Base-by-base conservation (phyloP, 2,888 invertebrate genomes). In the Drosophila neotestacea region DNA sequence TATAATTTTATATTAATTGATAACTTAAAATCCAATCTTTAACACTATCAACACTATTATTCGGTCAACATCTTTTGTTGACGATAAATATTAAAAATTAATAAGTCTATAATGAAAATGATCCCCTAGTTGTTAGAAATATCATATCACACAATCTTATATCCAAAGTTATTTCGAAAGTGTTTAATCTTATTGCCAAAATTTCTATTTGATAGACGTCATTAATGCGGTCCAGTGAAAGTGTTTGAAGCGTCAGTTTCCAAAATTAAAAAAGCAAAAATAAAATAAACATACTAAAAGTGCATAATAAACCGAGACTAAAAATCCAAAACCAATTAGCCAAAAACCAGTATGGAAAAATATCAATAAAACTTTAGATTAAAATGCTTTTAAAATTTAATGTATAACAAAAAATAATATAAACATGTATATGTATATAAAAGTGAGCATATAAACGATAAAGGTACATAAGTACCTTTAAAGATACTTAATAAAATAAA, bases 151-250 rank as follows among this genome's bases (percentile, higher is more conserved):
- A 30, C 9, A 5, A 7, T 34, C 1, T 44, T 34, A 13, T 13
- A 16, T 13, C 6, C 36, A 28, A 34, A 36, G 34, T 41, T 47
- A 22, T 44, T 73, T 73, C 41, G 75, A 81, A 81, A 81, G 67
- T 65, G 36, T 46, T 56, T 41, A 50, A 71, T 46, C 44, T 54
- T 22, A 34, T 47, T 46, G 48, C 73, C 52, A 46, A 65, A 66
- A 68, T 81, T 79, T 79, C 81, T 79, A 65, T 78, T 78, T 78
- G 75, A 73, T 73, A 50, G 75, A 55, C 78, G 60, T 81, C 78
- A 78, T 63, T 73, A 59, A 47, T 46, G 36, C 39, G 69, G 58
- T 78, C 58, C 60, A 81, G 78, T 79, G 78, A 78, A 81, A 81
- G 81, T 78, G 51, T 58, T 58, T 48, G 36, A 61, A 59, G 55